Evolutionary conservation across 2,113 vertebrate species (phyloP).

Genomic region (Oreochromis aureus): DNA sequence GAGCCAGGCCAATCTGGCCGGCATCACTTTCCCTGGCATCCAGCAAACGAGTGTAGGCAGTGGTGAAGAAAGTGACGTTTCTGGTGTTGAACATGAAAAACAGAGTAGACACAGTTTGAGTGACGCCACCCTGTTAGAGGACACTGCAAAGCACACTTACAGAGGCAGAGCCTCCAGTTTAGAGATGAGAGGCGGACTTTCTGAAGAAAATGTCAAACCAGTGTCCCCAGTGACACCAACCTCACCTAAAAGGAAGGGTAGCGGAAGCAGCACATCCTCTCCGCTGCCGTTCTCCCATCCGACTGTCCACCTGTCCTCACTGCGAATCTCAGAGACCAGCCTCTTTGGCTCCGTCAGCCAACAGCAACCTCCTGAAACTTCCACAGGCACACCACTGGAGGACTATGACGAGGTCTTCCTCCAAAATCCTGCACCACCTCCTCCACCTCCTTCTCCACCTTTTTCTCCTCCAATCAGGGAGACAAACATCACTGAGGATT

Average conservation of each 20-base stretch:
- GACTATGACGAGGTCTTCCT: conserved; percentile 84
- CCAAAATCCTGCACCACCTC: conserved; percentile 39
- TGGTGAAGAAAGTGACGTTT: neutral
- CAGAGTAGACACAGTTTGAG: conserved; percentile 4
- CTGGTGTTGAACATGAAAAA: neutral
- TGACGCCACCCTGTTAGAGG: conserved; percentile 38
- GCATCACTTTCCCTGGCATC: conserved; percentile 54
- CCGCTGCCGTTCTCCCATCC: conserved; percentile 1
- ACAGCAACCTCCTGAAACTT: conserved; percentile 28
- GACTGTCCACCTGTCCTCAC: conserved; percentile 53
- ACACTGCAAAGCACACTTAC: conserved; percentile 35
- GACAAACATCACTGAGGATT: conserved; percentile 59
- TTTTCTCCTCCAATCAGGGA: conserved; percentile 40
- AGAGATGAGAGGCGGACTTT: neutral
- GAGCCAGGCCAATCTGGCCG: conserved; percentile 51
- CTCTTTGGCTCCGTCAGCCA: conserved; percentile 22
- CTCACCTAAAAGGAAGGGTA: neutral
- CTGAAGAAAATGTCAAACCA: neutral
- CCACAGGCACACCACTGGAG: neutral
- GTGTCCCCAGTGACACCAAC: conserved; percentile 5
- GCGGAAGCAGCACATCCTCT: neutral
- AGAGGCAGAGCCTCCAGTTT: conserved; percentile 36
- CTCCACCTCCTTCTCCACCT: conserved; percentile 38
- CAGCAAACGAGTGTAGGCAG: neutral
- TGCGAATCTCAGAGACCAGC: conserved; percentile 80